A percentile compares a stretch with the other conserved stretches of the same genome.
Evolutionary conservation across 2,888 invertebrate species (phyloP).

Genomic region (Leptarthrus brevirostris): DNA sequence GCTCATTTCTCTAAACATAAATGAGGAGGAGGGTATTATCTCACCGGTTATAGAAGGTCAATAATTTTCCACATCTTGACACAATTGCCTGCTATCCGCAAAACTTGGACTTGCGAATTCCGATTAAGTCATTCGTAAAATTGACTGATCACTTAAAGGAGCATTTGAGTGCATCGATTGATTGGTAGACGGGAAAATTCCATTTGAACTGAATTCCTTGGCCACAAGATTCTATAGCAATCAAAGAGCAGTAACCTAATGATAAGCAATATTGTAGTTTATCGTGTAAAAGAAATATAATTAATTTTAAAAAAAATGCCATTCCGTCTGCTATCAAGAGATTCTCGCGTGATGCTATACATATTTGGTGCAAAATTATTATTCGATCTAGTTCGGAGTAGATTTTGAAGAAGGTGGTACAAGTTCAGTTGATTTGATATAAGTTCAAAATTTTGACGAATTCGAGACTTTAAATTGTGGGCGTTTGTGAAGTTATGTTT

Average conservation of each 20-base stretch:
- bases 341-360: neutral
- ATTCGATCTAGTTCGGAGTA: neutral
- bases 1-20: too few relatives aligned
- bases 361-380: neutral
- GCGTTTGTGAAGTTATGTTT: too few relatives aligned
- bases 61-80: too few relatives aligned
- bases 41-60: too few relatives aligned
- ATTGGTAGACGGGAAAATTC: neutral
- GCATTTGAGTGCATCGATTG: too few relatives aligned
- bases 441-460: neutral
- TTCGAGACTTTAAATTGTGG: neutral
- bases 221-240: neutral
- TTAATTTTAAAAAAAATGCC: too few relatives aligned
- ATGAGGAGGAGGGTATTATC: too few relatives aligned
- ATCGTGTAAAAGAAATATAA: neutral
- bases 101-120: too few relatives aligned
- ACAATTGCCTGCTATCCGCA: too few relatives aligned
- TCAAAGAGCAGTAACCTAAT: neutral
- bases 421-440: neutral
- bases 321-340: neutral
- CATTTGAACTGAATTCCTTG: neutral
- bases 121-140: too few relatives aligned
- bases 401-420: neutral
- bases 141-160: too few relatives aligned
- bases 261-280: slow-evolving; percentile 1